phyloP scores from a whole-genome alignment of 2,113 vertebrate genomes.

The Campylomormyrus tamandua region DNA sequence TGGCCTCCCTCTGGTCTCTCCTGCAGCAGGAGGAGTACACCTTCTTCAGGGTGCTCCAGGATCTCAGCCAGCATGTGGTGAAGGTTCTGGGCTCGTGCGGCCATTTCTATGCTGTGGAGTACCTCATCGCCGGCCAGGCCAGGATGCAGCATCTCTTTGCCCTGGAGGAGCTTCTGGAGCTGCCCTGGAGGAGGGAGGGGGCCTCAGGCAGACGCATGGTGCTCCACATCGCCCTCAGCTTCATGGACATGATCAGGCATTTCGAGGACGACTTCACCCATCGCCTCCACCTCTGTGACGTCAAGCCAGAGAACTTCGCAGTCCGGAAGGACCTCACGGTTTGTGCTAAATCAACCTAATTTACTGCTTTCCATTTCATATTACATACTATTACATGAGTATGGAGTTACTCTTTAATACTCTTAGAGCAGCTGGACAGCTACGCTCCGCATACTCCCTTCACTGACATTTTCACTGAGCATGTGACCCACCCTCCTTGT shows the following conservation, averaged over 20 bases:
- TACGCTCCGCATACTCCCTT: neutral
- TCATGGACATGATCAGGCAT: constrained; percentile 87
- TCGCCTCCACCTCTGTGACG: constrained; percentile 86
- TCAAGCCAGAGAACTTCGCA: constrained; percentile 95
- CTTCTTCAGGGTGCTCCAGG: constrained; percentile 80
- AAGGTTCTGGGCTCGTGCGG: constrained; percentile 89
- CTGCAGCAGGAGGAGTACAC: constrained; percentile 92
- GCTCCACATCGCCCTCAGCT: constrained; percentile 81
- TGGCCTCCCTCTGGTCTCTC: constrained; percentile 86
- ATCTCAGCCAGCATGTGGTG: constrained; percentile 77
- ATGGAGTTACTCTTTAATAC: neutral
- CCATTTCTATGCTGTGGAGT: constrained; percentile 92
- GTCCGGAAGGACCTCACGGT: constrained; percentile 89
- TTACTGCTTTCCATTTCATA: neutral
- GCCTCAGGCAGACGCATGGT: constrained; percentile 50
- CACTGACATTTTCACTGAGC: neutral
- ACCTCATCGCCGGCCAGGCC: constrained; percentile 78
- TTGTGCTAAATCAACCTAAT: constrained; percentile 40
- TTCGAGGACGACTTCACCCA: constrained; percentile 89
- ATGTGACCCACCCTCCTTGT: neutral
- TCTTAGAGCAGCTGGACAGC: neutral
- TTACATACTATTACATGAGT: neutral
- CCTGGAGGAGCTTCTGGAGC: constrained; percentile 52
- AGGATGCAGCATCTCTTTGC: constrained; percentile 83
- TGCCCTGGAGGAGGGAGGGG: neutral